These are phyloP conservation scores for Coreoperca whiteheadi DNA, from an alignment of 2,113 vertebrate genomes.

Conservation along the genomic window DNA sequence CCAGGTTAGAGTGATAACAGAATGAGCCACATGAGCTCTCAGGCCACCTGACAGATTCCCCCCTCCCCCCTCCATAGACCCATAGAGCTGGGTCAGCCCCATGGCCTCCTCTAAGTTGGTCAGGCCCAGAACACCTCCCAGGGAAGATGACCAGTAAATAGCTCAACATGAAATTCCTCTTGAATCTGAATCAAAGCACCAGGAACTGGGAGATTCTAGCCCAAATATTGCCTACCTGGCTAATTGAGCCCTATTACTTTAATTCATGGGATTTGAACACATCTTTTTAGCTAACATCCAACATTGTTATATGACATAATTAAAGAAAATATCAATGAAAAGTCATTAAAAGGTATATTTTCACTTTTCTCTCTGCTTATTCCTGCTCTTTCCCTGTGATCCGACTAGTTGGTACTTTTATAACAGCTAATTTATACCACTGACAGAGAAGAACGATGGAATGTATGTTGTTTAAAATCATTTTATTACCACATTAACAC, in stretches of 20 bases:
- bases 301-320: conserved; percentile 21
- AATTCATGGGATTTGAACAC: conserved; percentile 31
- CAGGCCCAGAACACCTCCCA: background rate
- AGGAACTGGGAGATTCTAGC: background rate
- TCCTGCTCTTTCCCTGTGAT: background rate
- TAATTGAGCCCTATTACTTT: background rate
- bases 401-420: conserved; percentile 34
- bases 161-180: background rate
- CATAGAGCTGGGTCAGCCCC: background rate
- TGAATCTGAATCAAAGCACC: conserved; percentile 4
- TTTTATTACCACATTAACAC: conserved; percentile 27
- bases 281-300: background rate
- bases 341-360: conserved; percentile 43
- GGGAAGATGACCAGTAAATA: background rate
- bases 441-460: conserved; percentile 39
- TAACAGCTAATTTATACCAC: conserved; percentile 25
- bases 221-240: conserved; percentile 14
- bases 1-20: background rate
- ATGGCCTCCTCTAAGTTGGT: background rate
- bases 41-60: background rate
- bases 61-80: background rate
- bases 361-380: conserved; percentile 14
- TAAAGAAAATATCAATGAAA: conserved; percentile 33
- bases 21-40: background rate
- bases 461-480: conserved; percentile 15